These are phyloP conservation scores for Harlomillsia oculata DNA, from an alignment of 1,140 invertebrate species.

Conservation along the genomic window DNA sequence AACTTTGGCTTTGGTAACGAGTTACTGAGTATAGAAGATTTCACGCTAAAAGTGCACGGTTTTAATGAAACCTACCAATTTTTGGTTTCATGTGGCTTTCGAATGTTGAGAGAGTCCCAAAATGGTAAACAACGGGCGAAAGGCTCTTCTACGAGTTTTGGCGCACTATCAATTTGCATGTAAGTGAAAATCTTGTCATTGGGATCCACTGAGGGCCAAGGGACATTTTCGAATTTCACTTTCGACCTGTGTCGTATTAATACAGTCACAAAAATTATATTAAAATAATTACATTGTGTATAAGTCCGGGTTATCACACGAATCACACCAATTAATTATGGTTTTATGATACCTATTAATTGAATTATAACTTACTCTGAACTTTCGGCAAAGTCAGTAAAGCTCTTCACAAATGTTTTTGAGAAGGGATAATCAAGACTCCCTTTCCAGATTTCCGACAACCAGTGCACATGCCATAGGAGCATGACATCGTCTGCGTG, in stretches of 20 bases:
- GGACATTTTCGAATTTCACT: slow-evolving; percentile 16
- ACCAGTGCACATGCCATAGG: slow-evolving; percentile 6
- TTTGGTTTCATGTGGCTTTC: slow-evolving; percentile 11
- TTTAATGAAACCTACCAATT: background rate
- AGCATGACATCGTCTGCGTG: slow-evolving; percentile 15
- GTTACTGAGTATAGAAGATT: too few relatives aligned
- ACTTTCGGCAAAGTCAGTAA: slow-evolving; percentile 9
- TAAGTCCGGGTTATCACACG: background rate
- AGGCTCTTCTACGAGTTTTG: slow-evolving; percentile 17
- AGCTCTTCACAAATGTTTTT: slow-evolving; percentile 11
- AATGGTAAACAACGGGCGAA: slow-evolving; percentile 16
- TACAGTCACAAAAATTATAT: background rate
- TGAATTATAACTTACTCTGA: slow-evolving; percentile 9
- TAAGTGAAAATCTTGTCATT: slow-evolving; percentile 12
- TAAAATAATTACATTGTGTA: background rate
- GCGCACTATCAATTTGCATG: slow-evolving; percentile 17
- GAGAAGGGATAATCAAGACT: slow-evolving; percentile 15
- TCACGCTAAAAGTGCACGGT: too few relatives aligned
- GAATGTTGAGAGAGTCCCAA: slow-evolving; percentile 17
- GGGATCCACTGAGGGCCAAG: slow-evolving; percentile 13
- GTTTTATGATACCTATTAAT: background rate
- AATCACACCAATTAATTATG: too few relatives aligned
- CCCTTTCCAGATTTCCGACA: slow-evolving; percentile 4
- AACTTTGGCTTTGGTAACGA: too few relatives aligned
- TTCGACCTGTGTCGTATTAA: background rate